Percentiles rank a stretch among this genome's conserved stretches.
These are phyloP conservation scores for Gymnosoma rotundatum DNA, from an alignment of 2,888 invertebrate species.

Conservation along the genomic window DNA sequence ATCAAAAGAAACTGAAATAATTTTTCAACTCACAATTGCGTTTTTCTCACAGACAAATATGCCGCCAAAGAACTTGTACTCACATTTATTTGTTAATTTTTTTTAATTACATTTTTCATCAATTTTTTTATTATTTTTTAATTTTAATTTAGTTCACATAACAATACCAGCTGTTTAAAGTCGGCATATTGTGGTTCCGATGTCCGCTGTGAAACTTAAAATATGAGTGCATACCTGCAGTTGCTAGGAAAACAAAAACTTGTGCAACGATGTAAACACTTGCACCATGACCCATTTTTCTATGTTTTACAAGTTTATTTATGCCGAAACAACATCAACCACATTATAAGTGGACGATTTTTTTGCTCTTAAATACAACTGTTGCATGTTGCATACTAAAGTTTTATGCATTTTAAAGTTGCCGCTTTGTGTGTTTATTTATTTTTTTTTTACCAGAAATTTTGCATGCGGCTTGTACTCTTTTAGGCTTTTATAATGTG, in stretches of 20 bases:
- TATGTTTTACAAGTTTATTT: slow-evolving; percentile 63
- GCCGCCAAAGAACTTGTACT: slow-evolving; percentile 57
- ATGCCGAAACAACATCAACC: slow-evolving; percentile 36
- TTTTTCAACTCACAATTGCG: slow-evolving; percentile 32
- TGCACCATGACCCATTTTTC: slow-evolving; percentile 66
- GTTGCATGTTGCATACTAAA: slow-evolving; percentile 54
- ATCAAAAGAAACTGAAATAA: slow-evolving; percentile 16
- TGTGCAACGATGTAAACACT: slow-evolving; percentile 56
- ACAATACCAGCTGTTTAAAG: slow-evolving; percentile 35
- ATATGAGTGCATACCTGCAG: neutral
- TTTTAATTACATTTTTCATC: slow-evolving; percentile 69
- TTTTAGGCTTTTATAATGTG: neutral
- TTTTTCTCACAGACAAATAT: slow-evolving; percentile 37
- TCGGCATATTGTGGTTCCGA: slow-evolving; percentile 1
- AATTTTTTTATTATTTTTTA: slow-evolving; percentile 45
- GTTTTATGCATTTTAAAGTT: slow-evolving; percentile 48
- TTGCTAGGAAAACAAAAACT: slow-evolving; percentile 4
- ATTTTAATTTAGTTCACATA: slow-evolving; percentile 21
- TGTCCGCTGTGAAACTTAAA: neutral
- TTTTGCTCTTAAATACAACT: slow-evolving; percentile 14
- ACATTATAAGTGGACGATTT: slow-evolving; percentile 44
- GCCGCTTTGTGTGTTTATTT: slow-evolving; percentile 22
- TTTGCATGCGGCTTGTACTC: slow-evolving; percentile 10
- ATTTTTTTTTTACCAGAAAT: neutral
- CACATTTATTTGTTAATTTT: slow-evolving; percentile 42